These are phyloP conservation scores for Podarcis muralis DNA, from an alignment of 2,113 vertebrate genomes.

Conservation along the genomic window DNA sequence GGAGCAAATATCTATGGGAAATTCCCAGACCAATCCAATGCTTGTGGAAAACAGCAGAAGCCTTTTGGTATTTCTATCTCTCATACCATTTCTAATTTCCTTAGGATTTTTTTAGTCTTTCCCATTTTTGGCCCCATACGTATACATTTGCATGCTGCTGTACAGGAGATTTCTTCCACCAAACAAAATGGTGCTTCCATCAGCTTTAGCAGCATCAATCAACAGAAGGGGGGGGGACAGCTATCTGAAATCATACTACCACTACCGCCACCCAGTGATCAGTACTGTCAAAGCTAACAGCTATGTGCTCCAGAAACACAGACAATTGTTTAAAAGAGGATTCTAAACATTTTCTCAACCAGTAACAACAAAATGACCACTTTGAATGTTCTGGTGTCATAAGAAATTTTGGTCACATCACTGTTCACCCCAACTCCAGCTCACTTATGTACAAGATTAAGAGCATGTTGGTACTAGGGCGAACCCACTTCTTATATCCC, in stretches of 20 bases:
- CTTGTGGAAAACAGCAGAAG: background rate
- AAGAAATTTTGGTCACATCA: too few relatives aligned
- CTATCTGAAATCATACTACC: background rate
- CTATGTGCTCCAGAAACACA: background rate
- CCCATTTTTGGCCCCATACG: too few relatives aligned
- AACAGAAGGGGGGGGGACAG: background rate
- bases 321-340: background rate
- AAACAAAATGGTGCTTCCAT: background rate
- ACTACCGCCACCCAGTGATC: background rate
- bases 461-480: too few relatives aligned
- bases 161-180: background rate
- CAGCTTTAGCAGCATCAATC: background rate
- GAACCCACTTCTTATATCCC: too few relatives aligned
- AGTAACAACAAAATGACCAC: background rate
- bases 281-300: background rate
- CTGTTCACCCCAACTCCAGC: too few relatives aligned
- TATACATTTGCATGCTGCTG: background rate
- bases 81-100: background rate
- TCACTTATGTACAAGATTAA: too few relatives aligned
- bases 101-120: background rate
- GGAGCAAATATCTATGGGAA: background rate
- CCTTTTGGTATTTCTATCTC: background rate
- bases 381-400: too few relatives aligned
- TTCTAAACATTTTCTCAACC: background rate
- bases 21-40: background rate